A percentile compares a stretch with the other conserved stretches of the same genome.
Conservation (phyloP, 2,888 invertebrate genomes). For the Anarsia innoxiella region DNA sequence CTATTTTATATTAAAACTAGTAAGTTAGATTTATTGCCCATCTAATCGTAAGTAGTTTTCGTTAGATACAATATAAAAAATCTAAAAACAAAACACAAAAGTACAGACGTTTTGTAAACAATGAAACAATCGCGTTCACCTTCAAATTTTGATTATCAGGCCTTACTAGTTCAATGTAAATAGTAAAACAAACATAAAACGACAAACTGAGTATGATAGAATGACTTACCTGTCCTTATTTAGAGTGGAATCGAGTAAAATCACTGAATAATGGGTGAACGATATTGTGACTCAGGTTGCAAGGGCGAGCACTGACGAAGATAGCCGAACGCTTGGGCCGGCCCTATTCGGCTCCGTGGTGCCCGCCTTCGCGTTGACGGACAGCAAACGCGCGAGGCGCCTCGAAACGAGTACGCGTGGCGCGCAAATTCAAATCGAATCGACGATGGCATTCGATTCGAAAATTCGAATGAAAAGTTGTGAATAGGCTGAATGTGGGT, state of each 20-base stretch:
- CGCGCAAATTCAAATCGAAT: slow-evolving; percentile 33
- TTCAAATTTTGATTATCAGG: slow-evolving; percentile 4
- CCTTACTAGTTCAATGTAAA: slow-evolving; percentile 2
- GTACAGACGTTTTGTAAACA: slow-evolving; percentile 25
- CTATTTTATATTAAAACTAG: no score
- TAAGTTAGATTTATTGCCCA: no score
- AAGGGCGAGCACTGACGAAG: slow-evolving; percentile 42
- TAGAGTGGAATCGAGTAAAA: slow-evolving; percentile 24
- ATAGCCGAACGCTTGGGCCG: slow-evolving; percentile 43
- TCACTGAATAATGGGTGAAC: slow-evolving; percentile 21
- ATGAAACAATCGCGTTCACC: slow-evolving; percentile 15
- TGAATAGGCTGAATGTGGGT: slow-evolving; percentile 25
- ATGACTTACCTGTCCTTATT: slow-evolving; percentile 40
- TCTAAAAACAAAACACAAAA: slow-evolving; percentile 14
- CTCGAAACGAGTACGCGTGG: slow-evolving; percentile 49
- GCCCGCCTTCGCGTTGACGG: slow-evolving; percentile 48
- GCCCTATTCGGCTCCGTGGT: slow-evolving; percentile 36
- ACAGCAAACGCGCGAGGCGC: slow-evolving; percentile 52
- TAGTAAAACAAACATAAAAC: slow-evolving; percentile 17
- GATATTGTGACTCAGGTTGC: slow-evolving; percentile 56
- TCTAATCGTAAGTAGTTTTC: no score
- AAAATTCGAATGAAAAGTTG: slow-evolving; percentile 32
- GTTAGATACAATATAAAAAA: no score
- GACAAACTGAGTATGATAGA: slow-evolving; percentile 17
- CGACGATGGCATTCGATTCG: slow-evolving; percentile 27